Evolutionary conservation across 2,888 invertebrate species (phyloP), one percentile per base, ranked within the genome.

Genomic region (Ophion obscuratus): DNA sequence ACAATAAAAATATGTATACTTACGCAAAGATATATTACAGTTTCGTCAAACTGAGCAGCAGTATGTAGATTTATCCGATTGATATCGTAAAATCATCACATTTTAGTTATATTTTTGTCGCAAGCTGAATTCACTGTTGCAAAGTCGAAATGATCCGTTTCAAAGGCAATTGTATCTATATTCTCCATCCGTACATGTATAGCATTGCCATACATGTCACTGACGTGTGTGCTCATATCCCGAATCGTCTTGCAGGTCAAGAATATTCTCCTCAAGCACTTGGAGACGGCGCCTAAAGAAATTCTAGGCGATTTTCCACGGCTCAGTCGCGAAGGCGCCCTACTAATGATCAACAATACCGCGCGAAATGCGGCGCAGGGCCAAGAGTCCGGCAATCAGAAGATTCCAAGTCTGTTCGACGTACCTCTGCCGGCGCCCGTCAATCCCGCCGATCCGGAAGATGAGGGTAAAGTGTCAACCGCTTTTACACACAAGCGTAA

Each of bases 261-360:
- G 85, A 92, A 92, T 86, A 94, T 95, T 85, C 91, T 95, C 57
- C 93, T 95, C 86, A 95, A 96, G 95, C 98, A 98, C 93, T 96
- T 98, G 92, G 98, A 98, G 94, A 97, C 98, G 0, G 98, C 98
- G 0, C 98, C 98, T 1, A 97, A 98, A 94, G 98, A 98, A 94
- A 98, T 98, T 90, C 95, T 98, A 79, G 98, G 98, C n/a, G 97
- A 97, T 92, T 98, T 98, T 90, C 98, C 98, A 66, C 95, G 98
- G 83, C 95, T 98, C 87, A 97, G 96, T 89, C 95, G 97, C 84
- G 97, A 98, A 90, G 96, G 96, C 87, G 97, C 97, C 0, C 92
- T 96, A 89, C 94, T 95, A 92, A 95, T 96, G 93, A 95, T 89
- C 68, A 93, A 92, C 86, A 93, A 93, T 68, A 94, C 94, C 2